Evolutionary conservation across 2,888 invertebrate species (phyloP), one percentile per base, ranked within the genome.

Genomic region (Lycaena phlaeas): DNA sequence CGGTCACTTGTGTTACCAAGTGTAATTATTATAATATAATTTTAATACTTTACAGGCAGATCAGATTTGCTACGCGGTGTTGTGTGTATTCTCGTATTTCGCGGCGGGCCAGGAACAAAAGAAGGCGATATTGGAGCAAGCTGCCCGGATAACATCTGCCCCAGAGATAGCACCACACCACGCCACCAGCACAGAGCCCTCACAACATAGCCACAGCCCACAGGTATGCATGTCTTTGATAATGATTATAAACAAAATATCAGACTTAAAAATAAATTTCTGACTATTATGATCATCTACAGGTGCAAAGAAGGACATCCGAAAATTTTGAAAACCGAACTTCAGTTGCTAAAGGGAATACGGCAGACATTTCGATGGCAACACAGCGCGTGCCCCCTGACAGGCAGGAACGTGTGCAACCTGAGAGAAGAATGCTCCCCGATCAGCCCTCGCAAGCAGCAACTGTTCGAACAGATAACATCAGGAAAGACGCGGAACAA

Each of bases 21-120:
- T n/a, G n/a, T n/a, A n/a, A n/a, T n/a, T n/a, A n/a, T n/a, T n/a
- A n/a, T n/a, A n/a, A 22, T 7, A 22, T 22, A 4, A 22, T 30
- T 17, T 27, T 15, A 6, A 5, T 22, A 12, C 14, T 27, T 17
- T 22, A 4, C 85, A 98, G 98, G 97, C 98, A 70, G 97, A 98
- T 85, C 97, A 98, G 84, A 99, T 99, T 65, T 98, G 98, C 85
- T 99, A 99, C 85, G 96, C 99, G 58, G 98, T 99, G 48, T 88
- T 99, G 57, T 99, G 99, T 87, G 97, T 99, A 54, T 99, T 99
- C 86, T 98, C 98, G 38, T 98, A 98, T 86, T 91, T 98, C 68
- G 98, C 98, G 47, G 98, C 98, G 42, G 96, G 95, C 0, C 89
- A 91, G 53, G 92, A 93, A 56, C 91, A 92, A 63, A 88, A 88